Base-by-base conservation (phyloP, 2,797 vertebrate species). In the Chloroceryle inda region DNA sequence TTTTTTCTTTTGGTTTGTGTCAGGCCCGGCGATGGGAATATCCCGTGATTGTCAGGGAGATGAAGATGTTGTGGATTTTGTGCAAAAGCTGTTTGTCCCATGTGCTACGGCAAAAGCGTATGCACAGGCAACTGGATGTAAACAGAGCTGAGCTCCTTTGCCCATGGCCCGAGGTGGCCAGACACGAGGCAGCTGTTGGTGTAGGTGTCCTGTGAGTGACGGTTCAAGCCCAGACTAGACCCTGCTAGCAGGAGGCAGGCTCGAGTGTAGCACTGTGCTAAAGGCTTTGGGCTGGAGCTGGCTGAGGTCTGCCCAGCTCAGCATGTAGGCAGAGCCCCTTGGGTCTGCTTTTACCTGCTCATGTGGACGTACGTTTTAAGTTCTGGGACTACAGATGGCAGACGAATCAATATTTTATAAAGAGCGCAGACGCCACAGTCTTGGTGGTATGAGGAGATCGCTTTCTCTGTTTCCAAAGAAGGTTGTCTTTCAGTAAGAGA, bases 361-460 rank as follows among this genome's bases (percentile, higher is more conserved):
- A 1, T 35, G 10, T 3, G 4, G 44, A n/a, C 3, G 2, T 50
- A 84, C 77, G 42, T 97, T 91, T 82, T 77, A 67, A 71, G 77
- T 81, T 93, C 17, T 4, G 84, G 67, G 69, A 26, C 53, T 73
- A 63, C 44, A 85, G 93, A 73, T 24, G 15, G 78, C 95, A 94
- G 89, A 94, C 68, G 1, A 79, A 95, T 96, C 95, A 96, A 69
- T 97, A 89, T 93, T 96, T 97, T 86, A 78, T 86, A 75, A 94
- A 91, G 59, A 83, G 75, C 11, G 1, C 73, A 93, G 96, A 88
- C 7, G 49, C 89, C 44, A 0, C 67, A 59, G 44, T 81, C 66
- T 93, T 80, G 66, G 88, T 79, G 73, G 29, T 91, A 79, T 1
- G 3, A 83, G 88, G 72, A 88, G 14, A 61, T 44, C 2, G 0